A percentile compares a stretch with the other conserved stretches of the same genome.
Evolutionary conservation across 2,113 vertebrate genomes (phyloP).

Genomic region (Peromyscus californicus): DNA sequence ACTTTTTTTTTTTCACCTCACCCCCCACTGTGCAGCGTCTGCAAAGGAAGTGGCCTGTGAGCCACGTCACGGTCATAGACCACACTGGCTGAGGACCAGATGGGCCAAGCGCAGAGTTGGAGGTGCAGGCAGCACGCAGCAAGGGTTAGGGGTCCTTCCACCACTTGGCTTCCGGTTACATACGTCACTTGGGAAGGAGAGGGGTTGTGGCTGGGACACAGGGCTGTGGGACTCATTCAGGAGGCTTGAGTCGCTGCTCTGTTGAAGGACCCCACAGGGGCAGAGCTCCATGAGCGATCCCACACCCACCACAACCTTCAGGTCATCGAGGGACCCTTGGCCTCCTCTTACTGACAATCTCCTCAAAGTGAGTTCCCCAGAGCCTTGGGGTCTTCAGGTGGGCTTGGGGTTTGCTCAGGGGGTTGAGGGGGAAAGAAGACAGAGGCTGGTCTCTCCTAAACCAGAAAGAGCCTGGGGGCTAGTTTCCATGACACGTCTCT

Average conservation of each 20-base stretch:
- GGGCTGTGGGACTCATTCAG: rapidly evolving
- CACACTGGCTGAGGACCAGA: not conserved
- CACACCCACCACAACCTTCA: rapidly evolving
- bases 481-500: not conserved
- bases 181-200: not conserved
- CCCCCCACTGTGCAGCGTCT: not conserved
- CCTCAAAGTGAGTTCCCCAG: not conserved
- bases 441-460: not conserved
- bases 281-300: rapidly evolving
- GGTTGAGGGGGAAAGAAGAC: too few species aligned
- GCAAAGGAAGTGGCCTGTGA: not conserved
- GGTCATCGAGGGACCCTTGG: not conserved
- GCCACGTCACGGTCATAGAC: not conserved
- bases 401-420: not conserved
- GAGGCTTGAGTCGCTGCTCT: not conserved
- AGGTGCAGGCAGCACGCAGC: not conserved
- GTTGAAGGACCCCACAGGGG: rapidly evolving
- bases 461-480: not conserved
- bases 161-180: too few species aligned
- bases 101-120: not conserved
- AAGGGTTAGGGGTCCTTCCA: too few species aligned
- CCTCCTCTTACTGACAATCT: too few species aligned
- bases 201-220: rapidly evolving
- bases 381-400: rapidly evolving
- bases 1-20: not conserved